These are phyloP conservation scores for Enoplolaimus lenunculus DNA, from an alignment of 2,888 invertebrate species.

Conservation along the genomic window DNA sequence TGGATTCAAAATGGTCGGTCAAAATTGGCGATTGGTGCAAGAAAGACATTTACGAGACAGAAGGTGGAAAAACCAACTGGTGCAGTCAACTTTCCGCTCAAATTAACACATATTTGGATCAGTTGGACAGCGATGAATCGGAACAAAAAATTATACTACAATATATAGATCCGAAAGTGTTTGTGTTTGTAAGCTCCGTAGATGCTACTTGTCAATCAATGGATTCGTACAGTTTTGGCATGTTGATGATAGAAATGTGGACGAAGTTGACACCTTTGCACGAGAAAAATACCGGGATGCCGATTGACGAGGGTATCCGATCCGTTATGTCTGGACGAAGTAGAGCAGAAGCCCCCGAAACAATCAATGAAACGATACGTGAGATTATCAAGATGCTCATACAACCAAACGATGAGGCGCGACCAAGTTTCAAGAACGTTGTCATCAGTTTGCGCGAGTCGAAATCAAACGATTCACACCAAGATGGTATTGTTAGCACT, in stretches of 20 bases:
- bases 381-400: neutral
- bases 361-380: neutral
- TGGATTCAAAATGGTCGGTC: constrained; percentile 13
- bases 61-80: constrained; percentile 9
- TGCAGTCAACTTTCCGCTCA: neutral
- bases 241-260: constrained; percentile 9
- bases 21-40: constrained; percentile 14
- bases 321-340: neutral
- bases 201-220: neutral
- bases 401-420: neutral
- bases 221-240: constrained; percentile 7
- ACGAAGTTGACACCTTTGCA: neutral
- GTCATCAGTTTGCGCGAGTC: neutral
- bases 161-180: constrained; percentile 5
- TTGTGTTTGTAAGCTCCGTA: neutral
- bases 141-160: neutral
- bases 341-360: neutral
- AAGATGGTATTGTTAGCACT: constrained; percentile 5
- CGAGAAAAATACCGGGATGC: neutral
- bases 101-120: neutral
- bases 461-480: neutral
- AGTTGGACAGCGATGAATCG: neutral
- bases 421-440: neutral
- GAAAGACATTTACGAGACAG: neutral
- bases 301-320: neutral